Conservation (phyloP, 2,888 invertebrate genomes). For the Sphecodes monilicornis region DNA sequence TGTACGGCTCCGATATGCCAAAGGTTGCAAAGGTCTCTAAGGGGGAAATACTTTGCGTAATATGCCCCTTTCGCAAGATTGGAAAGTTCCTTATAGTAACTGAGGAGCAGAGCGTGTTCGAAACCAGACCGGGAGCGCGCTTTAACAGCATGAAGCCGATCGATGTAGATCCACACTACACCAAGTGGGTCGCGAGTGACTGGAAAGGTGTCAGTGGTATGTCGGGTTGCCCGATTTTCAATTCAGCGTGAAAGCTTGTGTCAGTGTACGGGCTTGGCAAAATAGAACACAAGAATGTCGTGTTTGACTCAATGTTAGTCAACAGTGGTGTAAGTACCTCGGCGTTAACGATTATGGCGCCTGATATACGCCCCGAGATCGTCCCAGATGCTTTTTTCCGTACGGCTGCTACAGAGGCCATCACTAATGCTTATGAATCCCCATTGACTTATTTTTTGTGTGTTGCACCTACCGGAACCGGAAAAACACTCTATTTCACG, state of each 20-base stretch:
- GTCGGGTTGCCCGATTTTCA: neutral
- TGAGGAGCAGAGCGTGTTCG: neutral
- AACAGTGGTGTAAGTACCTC: neutral
- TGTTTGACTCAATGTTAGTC: neutral
- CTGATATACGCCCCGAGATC: constrained; percentile 6
- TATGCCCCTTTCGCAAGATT: neutral
- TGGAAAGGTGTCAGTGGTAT: neutral
- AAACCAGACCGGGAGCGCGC: neutral
- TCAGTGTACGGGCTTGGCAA: neutral
- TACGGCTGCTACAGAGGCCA: neutral
- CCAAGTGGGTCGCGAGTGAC: neutral
- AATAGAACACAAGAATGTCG: neutral
- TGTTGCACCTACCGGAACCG: neutral
- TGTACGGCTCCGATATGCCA: neutral
- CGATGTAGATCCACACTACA: neutral
- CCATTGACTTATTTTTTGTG: neutral
- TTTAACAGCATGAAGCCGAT: neutral
- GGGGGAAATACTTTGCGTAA: neutral
- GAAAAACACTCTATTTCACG: constrained; percentile 4
- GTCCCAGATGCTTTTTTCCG: neutral
- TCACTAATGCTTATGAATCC: neutral
- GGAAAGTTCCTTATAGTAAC: neutral
- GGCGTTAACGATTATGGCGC: neutral
- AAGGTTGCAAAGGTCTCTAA: neutral
- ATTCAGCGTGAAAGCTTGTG: neutral